These are phyloP conservation scores for Antennarius maculatus DNA, from an alignment of 2,797 vertebrate genomes.

Conservation along the genomic window DNA sequence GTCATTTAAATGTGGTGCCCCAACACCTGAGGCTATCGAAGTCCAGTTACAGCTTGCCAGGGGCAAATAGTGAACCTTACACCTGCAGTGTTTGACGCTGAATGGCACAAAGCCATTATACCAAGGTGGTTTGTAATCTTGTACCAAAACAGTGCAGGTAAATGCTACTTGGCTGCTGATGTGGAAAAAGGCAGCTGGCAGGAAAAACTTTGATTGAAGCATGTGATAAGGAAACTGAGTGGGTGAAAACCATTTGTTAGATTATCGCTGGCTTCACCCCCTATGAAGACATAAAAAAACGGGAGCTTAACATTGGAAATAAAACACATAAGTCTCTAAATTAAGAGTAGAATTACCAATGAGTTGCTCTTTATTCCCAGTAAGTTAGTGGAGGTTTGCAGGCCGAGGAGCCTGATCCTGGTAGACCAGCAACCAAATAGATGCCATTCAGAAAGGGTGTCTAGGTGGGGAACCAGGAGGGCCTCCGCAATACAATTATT, in stretches of 20 bases:
- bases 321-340: constrained; percentile 10
- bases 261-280: constrained; percentile 14
- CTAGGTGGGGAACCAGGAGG: constrained; percentile 1
- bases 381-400: constrained; percentile 25
- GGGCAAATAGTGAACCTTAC: constrained; percentile 40
- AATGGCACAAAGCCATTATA: constrained; percentile 34
- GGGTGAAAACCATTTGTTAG: constrained; percentile 21
- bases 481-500: constrained; percentile 13
- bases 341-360: constrained; percentile 18
- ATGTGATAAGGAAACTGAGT: neutral
- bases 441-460: constrained; percentile 10
- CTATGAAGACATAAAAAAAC: neutral
- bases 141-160: constrained; percentile 38
- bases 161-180: constrained; percentile 23
- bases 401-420: constrained; percentile 24
- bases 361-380: constrained; percentile 37
- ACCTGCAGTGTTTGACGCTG: constrained; percentile 17
- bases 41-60: constrained; percentile 53
- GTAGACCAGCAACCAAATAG: constrained; percentile 21
- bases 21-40: constrained; percentile 53
- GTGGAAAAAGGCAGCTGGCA: constrained; percentile 12
- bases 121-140: constrained; percentile 23
- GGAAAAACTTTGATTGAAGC: constrained; percentile 10
- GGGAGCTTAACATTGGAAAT: constrained; percentile 1
- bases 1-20: constrained; percentile 35